Base-by-base conservation (phyloP, 2,797 vertebrate species). In the Cynodonichthys magdalenae region DNA sequence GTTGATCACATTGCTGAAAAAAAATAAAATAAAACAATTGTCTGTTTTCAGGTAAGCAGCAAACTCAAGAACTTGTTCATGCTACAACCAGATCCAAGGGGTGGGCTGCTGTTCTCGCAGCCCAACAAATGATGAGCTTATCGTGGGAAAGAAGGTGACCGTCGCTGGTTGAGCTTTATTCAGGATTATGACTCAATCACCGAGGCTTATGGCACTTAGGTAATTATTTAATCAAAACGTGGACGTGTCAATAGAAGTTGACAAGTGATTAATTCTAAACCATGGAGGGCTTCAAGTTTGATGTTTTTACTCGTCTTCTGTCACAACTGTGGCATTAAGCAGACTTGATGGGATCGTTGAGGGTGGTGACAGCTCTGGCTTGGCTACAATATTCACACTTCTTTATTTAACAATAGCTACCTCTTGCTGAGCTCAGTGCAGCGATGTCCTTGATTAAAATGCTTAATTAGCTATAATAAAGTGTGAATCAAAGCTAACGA, bases 191-290 rank as follows among this genome's bases (percentile, higher is more conserved):
- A 90, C 91, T 93, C 89, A 89, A 91, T 93, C 90, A 86, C 12
- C 31, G 69, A 68, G 78, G 90, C 87, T 93, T 91, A 90, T 82
- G 84, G 75, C 65, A 80, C 86, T 92, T 82, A 88, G 89, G 81
- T 92, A 92, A 93, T 93, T 93, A 92, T 93, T 91, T 90, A 92
- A 91, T 93, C 90, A 92, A 90, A 91, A 74, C 86, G 82, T 83
- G 89, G 87, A 90, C 81, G 70, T 90, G 89, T 91, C 89, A 92
- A 89, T 91, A 90, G 84, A 86, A 90, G 82, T 78, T 65, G 84
- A 88, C 79, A 81, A 74, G 85, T 89, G 90, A 92, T 91, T 93
- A 90, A 93, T 90, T 91, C 87, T 80, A 73, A 91, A 76, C 87
- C 76, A 58, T 66, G 81, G 79, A 85, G 85, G 88, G 87, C 82